Evolutionary conservation across 2,797 vertebrate species (phyloP).

Genomic region (Antrozous pallidus): DNA sequence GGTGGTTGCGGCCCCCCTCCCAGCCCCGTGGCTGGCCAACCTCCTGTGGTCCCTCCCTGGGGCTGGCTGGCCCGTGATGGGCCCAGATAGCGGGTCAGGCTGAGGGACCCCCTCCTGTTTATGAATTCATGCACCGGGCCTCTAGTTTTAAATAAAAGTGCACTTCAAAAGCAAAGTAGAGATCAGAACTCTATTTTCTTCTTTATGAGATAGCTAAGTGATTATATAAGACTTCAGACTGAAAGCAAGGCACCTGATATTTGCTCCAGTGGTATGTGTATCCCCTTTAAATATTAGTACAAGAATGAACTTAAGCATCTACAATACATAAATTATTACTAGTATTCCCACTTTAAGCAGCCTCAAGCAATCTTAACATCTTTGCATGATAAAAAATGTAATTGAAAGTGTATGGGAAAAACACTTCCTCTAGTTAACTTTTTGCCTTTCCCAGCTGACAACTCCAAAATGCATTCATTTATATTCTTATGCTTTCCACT

Average conservation of each 20-base stretch:
- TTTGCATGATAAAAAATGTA: slow-evolving; percentile 57
- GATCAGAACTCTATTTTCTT: not conserved
- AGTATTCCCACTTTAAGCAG: not conserved
- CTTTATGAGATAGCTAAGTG: not conserved
- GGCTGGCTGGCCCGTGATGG: rapidly evolving
- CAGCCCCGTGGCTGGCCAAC: no score
- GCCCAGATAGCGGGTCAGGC: no score
- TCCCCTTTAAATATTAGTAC: not conserved
- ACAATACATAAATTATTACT: not conserved
- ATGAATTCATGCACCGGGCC: no score
- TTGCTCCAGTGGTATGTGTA: not conserved
- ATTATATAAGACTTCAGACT: not conserved
- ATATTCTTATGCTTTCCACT: slow-evolving; percentile 81
- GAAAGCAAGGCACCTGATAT: not conserved
- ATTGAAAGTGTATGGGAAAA: slow-evolving; percentile 73
- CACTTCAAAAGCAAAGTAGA: not conserved
- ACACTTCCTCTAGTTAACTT: slow-evolving; percentile 61
- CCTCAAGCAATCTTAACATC: not conserved
- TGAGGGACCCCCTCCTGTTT: no score
- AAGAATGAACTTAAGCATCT: not conserved
- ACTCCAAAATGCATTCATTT: slow-evolving; percentile 79
- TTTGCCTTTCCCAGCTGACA: slow-evolving; percentile 79
- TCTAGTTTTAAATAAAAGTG: not conserved
- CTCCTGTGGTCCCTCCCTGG: no score
- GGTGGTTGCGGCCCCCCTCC: no score